Conservation (phyloP, 2,888 invertebrate genomes). For the Reticulitermes lucifugus region DNA sequence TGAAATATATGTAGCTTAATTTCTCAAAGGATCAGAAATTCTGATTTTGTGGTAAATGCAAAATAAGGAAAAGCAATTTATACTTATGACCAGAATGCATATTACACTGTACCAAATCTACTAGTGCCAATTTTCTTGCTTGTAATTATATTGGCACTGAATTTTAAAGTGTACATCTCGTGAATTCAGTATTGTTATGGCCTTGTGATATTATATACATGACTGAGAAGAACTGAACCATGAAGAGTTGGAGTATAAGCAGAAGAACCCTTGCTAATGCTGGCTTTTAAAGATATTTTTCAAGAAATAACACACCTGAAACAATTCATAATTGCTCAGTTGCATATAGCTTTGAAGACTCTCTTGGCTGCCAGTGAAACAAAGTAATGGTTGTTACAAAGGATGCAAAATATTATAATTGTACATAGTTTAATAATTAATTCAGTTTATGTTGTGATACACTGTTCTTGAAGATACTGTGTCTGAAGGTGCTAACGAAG, state of each 20-base stretch:
- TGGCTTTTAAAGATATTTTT: not conserved
- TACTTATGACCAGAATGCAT: not conserved
- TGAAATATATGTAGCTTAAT: not conserved
- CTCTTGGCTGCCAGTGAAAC: too few species aligned
- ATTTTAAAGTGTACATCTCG: too few species aligned
- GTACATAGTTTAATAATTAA: not conserved
- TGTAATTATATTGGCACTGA: not conserved
- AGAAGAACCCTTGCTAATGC: not conserved
- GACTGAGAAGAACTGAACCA: not conserved
- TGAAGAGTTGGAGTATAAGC: not conserved
- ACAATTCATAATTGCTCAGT: slow-evolving; percentile 11
- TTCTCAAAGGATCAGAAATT: not conserved
- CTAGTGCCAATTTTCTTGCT: not conserved
- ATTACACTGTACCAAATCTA: not conserved
- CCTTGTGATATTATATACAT: not conserved
- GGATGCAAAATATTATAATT: not conserved
- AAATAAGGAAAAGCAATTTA: slow-evolving; percentile 2
- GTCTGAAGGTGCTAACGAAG: not conserved
- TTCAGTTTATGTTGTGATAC: not conserved
- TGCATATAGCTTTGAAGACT: slow-evolving; percentile 10
- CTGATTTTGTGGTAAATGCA: not conserved
- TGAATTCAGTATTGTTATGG: not conserved
- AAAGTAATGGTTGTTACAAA: not conserved
- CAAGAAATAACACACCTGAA: slow-evolving; percentile 25
- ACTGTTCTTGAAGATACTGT: not conserved